These are phyloP conservation scores for Brenthis ino DNA, from an alignment of 2,888 invertebrate species.

Conservation along the genomic window DNA sequence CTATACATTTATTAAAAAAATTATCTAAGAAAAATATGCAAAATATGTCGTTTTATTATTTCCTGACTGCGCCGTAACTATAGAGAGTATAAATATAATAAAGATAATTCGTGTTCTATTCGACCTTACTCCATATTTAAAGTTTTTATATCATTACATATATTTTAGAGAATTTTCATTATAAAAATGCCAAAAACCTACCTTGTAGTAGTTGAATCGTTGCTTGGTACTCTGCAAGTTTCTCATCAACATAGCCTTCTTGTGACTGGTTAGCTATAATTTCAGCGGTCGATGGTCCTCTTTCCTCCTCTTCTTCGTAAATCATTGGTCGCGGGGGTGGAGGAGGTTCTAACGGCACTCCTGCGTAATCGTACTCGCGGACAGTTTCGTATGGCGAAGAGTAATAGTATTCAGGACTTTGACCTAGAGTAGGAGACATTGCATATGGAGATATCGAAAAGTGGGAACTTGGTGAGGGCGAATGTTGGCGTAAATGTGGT, in stretches of 20 bases:
- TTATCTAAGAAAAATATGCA: neutral
- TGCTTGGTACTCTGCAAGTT: conserved; percentile 95
- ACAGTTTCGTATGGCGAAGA: conserved; percentile 81
- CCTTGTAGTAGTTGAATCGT: conserved; percentile 95
- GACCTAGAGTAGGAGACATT: conserved; percentile 83
- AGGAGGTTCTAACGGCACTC: conserved; percentile 89
- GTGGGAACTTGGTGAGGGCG: conserved; percentile 75
- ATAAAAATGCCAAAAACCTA: conserved; percentile 63
- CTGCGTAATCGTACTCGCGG: conserved; percentile 87
- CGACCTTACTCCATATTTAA: too few relatives aligned
- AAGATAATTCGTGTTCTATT: too few relatives aligned
- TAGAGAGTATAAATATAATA: too few relatives aligned
- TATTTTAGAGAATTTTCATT: too few relatives aligned
- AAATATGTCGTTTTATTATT: conserved; percentile 1
- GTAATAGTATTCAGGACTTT: conserved; percentile 83
- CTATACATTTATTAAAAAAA: conserved; percentile 7
- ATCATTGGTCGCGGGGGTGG: conserved; percentile 87
- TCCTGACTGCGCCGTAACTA: too few relatives aligned
- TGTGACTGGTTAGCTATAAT: conserved; percentile 96
- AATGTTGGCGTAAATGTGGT: conserved; percentile 74
- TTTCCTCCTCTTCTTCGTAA: conserved; percentile 86
- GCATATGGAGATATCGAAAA: conserved; percentile 78
- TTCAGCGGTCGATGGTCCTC: conserved; percentile 93
- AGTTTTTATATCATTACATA: too few relatives aligned
- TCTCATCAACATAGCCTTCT: conserved; percentile 97